These are phyloP conservation scores for Drosophila navojoa DNA, from an alignment of 1,140 invertebrate genomes.

Conservation along the genomic window DNA sequence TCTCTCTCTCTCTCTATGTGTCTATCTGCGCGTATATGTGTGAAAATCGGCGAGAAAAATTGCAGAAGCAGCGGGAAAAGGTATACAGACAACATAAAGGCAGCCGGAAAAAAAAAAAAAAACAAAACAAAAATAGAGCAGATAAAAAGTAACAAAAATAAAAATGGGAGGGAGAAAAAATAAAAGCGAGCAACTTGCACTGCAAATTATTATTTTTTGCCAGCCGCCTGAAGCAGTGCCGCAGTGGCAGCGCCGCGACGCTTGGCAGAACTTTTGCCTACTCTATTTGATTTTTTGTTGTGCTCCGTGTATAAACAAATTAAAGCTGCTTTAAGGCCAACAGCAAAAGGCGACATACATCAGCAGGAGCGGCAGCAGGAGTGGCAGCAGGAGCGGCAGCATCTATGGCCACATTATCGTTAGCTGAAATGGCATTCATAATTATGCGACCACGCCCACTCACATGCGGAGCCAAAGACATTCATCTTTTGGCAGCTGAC, in stretches of 20 bases:
- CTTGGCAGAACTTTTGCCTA: background rate
- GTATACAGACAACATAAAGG: slow-evolving; percentile 59
- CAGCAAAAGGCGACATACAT: slow-evolving; percentile 14
- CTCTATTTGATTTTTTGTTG: background rate
- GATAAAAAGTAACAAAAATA: slow-evolving; percentile 50
- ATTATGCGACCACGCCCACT: slow-evolving; percentile 61
- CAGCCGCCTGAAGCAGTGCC: slow-evolving; percentile 28
- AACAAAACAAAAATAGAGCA: slow-evolving; percentile 55
- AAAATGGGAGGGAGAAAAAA: slow-evolving; percentile 34
- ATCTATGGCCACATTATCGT: slow-evolving; percentile 35
- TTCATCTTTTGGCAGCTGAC: slow-evolving; percentile 66
- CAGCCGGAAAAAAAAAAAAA: slow-evolving; percentile 54
- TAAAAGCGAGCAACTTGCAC: slow-evolving; percentile 52
- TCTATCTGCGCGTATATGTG: slow-evolving; percentile 47
- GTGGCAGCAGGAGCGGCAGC: background rate
- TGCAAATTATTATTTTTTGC: slow-evolving; percentile 81
- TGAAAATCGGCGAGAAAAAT: slow-evolving; percentile 67
- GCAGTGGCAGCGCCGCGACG: slow-evolving; percentile 12
- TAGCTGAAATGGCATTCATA: slow-evolving; percentile 66
- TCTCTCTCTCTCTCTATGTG: slow-evolving; percentile 9
- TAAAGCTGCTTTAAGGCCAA: slow-evolving; percentile 43
- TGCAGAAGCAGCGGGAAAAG: slow-evolving; percentile 49
- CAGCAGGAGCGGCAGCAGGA: background rate
- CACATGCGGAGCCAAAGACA: slow-evolving; percentile 58
- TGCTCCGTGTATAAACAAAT: slow-evolving; percentile 10